Conservation (phyloP, 2,797 vertebrate genomes). For the Spea hammondii region DNA sequence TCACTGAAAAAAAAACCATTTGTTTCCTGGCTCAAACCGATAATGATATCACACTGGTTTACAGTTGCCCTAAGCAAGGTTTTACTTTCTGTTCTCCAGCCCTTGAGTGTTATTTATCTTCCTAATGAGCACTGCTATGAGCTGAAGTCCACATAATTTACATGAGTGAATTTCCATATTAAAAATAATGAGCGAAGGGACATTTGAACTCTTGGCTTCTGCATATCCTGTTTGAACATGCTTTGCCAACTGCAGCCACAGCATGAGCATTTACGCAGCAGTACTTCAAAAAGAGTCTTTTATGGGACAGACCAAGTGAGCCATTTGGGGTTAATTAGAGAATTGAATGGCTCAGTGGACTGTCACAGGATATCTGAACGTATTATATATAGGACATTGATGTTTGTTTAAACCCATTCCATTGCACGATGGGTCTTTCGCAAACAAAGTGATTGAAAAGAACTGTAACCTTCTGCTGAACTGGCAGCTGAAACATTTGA, state of each 20-base stretch:
- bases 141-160: constrained; percentile 19
- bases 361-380: constrained; percentile 18
- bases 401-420: background rate
- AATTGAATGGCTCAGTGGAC: constrained; percentile 28
- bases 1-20: constrained; percentile 28
- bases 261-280: constrained; percentile 23
- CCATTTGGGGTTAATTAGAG: constrained; percentile 45
- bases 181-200: constrained; percentile 34
- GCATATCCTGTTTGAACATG: constrained; percentile 34
- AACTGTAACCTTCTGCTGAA: constrained; percentile 3
- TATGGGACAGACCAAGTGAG: constrained; percentile 35
- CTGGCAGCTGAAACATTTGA: background rate
- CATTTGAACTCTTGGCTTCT: constrained; percentile 41
- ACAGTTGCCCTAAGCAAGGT: background rate
- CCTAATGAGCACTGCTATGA: constrained; percentile 26
- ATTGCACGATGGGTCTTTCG: background rate
- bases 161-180: constrained; percentile 10
- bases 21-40: constrained; percentile 37
- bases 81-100: background rate
- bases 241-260: constrained; percentile 37
- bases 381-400: constrained; percentile 1
- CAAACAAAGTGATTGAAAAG: background rate
- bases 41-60: constrained; percentile 2
- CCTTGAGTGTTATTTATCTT: constrained; percentile 53
- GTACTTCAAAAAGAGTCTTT: constrained; percentile 40